These are phyloP conservation scores for Stomatorhinus ivindoensis DNA, from an alignment of 2,113 vertebrate species.

Conservation along the genomic window DNA sequence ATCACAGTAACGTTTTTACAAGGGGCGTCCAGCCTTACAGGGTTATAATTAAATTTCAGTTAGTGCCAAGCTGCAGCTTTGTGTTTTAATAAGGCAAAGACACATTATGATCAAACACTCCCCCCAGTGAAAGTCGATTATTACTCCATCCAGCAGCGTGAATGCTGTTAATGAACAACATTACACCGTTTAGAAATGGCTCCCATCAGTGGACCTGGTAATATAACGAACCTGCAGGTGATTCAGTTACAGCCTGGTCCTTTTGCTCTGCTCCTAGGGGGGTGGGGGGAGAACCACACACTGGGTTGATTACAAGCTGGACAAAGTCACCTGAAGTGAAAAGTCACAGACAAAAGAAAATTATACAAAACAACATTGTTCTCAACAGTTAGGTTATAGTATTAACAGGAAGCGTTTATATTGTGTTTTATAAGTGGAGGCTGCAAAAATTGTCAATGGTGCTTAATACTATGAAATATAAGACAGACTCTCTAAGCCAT, in stretches of 20 bases:
- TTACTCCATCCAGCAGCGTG: not conserved
- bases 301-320: not conserved
- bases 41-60: conserved; percentile 3
- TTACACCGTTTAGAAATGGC: not conserved
- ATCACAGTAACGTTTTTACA: not conserved
- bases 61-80: not conserved
- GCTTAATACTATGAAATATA: not conserved
- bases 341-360: not conserved
- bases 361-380: not conserved
- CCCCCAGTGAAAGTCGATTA: not conserved
- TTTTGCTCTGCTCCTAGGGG: not conserved
- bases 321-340: not conserved
- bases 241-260: not conserved
- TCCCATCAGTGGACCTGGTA: not conserved
- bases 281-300: not conserved
- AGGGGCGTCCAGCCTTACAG: not conserved
- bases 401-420: not conserved
- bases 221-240: conserved; percentile 6
- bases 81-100: conserved; percentile 3
- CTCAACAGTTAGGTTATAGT: not conserved
- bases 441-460: not conserved
- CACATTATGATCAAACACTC: not conserved
- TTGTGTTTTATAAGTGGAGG: not conserved
- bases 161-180: conserved; percentile 6
- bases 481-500: not conserved